Conservation (phyloP, 2,888 invertebrate genomes). For the Mesorhabditis belari region DNA sequence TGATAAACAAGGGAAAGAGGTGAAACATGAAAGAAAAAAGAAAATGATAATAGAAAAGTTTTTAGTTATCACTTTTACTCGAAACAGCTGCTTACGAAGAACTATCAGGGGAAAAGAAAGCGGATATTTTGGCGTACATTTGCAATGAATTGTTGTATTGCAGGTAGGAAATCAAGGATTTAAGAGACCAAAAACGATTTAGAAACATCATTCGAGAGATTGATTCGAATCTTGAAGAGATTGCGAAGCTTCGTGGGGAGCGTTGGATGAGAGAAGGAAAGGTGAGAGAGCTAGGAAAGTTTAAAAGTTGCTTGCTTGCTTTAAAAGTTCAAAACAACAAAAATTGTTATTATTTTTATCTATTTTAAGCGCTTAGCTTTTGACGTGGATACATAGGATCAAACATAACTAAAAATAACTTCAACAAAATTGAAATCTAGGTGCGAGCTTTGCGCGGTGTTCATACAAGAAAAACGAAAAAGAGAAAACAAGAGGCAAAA, state of each 20-base stretch:
- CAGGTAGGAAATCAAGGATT: constrained; percentile 67
- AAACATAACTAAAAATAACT: too few species aligned
- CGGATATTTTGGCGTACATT: constrained; percentile 78
- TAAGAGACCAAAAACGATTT: not conserved
- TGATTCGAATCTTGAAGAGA: constrained; percentile 77
- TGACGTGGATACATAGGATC: too few species aligned
- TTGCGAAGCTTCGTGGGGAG: constrained; percentile 78
- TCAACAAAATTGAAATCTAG: too few species aligned
- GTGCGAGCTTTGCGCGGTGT: constrained; percentile 7
- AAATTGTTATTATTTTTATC: too few species aligned
- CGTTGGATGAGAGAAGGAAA: constrained; percentile 86
- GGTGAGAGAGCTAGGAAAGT: constrained; percentile 59
- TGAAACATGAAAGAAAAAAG: too few species aligned
- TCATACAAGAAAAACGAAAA: constrained; percentile 15
- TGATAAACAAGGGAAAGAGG: constrained; percentile 14
- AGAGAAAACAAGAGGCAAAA: constrained; percentile 40
- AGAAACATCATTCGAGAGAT: constrained; percentile 64
- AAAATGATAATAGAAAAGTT: too few species aligned
- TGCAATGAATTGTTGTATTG: constrained; percentile 91
- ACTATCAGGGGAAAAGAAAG: constrained; percentile 76
- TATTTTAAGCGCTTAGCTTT: too few species aligned
- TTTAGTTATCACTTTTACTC: constrained; percentile 40
- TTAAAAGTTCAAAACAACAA: too few species aligned
- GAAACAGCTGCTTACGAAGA: constrained; percentile 76
- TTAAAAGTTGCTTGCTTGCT: not conserved